Base-by-base conservation (phyloP, 2,797 vertebrate genomes). In the Catostomus latipinnis region DNA sequence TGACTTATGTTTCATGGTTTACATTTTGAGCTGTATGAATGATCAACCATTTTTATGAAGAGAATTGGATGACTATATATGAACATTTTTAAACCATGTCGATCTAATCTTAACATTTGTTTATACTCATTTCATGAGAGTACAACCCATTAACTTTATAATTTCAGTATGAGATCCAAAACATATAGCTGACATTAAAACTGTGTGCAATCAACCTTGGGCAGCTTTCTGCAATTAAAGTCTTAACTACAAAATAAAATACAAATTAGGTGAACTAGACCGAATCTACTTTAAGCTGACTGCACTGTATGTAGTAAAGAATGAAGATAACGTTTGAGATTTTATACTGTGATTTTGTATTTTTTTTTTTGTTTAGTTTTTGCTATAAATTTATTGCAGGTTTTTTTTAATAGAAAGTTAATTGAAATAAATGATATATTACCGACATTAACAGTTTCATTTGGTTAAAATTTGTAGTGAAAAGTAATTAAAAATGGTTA, bases 11-110 rank as follows among this genome's bases (percentile, higher is more conserved):
- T 46, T 71, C 11, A 49, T 18, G 13, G 45, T 75, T 75, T 75
- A 48, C 7, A 56, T 34, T 66, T 57, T 65, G 61, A 11, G 18
- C 14, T 56, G 43, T 56, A 66, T 56, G 73, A 75, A 46, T 6
- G 62, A 48, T 5, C n/a, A 62, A 5, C 18, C 43, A 3, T 46
- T 49, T 53, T 63, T 74, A 65, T 54, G 16, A 74, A 46, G 13
- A n/a, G 2, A 66, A 9, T 34, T 9, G 7, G 56, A 18, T 75
- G 34, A 45, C 8, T 66, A 18, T 56, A 18, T 18, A 6, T 10
- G 11, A 22, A 72, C n/a, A 54, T 13, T 46, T 11, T 60, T 60
- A 14, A 57, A 43, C 43, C 4, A 8, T 48, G 34, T 34, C 34
- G 54, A 71, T 43, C 12, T 5, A 34, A 0, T 16, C 0, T 45